These are phyloP conservation scores for Tipula vernalis DNA, from an alignment of 2,888 invertebrate genomes.

Conservation along the genomic window DNA sequence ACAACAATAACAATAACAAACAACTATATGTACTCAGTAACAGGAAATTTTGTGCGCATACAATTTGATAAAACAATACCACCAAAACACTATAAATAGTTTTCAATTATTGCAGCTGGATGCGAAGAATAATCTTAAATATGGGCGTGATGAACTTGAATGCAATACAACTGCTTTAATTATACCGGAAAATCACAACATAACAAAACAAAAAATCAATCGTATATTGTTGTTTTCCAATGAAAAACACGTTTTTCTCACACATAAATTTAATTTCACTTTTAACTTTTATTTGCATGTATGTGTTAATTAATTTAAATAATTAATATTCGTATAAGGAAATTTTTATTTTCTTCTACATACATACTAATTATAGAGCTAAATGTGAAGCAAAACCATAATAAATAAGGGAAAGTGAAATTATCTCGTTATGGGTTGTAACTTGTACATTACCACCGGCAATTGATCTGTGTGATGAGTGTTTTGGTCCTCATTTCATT, in stretches of 20 bases:
- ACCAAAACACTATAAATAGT: neutral
- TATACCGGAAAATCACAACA: neutral
- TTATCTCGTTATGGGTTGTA: neutral
- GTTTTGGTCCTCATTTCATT: no score
- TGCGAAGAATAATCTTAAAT: neutral
- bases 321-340: neutral
- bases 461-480: no score
- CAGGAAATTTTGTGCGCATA: neutral
- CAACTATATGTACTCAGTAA: neutral
- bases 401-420: neutral
- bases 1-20: neutral
- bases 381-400: neutral
- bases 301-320: neutral
- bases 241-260: neutral
- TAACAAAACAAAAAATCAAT: neutral
- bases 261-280: neutral
- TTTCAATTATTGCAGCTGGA: neutral
- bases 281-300: neutral
- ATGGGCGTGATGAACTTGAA: neutral
- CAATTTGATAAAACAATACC: neutral
- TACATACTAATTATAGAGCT: neutral
- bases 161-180: neutral
- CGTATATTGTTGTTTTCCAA: neutral
- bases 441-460: no score
- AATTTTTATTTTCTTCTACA: neutral